Evolutionary conservation across 1,140 invertebrate genomes (phyloP).

Genomic region (Drosophila sturtevanti): DNA sequence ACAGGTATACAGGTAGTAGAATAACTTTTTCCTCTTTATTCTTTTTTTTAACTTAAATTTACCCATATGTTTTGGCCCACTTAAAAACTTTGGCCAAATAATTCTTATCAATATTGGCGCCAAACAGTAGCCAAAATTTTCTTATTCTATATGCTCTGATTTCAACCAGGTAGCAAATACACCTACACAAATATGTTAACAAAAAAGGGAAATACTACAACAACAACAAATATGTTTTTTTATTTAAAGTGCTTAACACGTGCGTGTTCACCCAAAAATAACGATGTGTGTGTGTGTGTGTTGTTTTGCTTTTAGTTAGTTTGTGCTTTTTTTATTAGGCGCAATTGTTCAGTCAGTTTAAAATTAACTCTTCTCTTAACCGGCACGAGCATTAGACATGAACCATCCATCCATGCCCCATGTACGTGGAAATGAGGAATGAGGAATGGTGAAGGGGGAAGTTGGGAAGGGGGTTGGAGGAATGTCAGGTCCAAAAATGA

Average conservation of each 20-base stretch:
- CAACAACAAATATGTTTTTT: not conserved
- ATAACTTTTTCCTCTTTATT: too few species aligned
- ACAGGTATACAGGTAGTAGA: too few species aligned
- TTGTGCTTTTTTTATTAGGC: conserved; percentile 45
- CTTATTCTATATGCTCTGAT: not conserved
- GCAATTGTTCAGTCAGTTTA: conserved; percentile 47
- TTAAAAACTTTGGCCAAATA: not conserved
- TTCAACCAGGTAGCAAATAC: not conserved
- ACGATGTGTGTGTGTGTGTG: not conserved
- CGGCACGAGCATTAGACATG: conserved; percentile 57
- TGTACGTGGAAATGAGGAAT: too few species aligned
- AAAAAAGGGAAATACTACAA: too few species aligned
- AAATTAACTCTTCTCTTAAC: conserved; percentile 46
- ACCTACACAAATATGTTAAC: not conserved
- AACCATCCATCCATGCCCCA: not conserved
- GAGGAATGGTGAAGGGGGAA: too few species aligned
- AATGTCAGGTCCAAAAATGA: not conserved
- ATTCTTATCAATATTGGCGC: conserved; percentile 1
- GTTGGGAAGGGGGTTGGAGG: too few species aligned
- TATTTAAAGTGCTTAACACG: conserved; percentile 8
- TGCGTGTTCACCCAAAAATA: not conserved
- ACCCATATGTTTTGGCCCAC: not conserved
- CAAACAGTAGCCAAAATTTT: not conserved
- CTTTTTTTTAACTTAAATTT: too few species aligned
- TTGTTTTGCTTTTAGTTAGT: conserved; percentile 14